Percentiles rank a stretch among this genome's conserved stretches.
Conservation (phyloP, 2,113 vertebrate species). For the Marcusenius ussheri region DNA sequence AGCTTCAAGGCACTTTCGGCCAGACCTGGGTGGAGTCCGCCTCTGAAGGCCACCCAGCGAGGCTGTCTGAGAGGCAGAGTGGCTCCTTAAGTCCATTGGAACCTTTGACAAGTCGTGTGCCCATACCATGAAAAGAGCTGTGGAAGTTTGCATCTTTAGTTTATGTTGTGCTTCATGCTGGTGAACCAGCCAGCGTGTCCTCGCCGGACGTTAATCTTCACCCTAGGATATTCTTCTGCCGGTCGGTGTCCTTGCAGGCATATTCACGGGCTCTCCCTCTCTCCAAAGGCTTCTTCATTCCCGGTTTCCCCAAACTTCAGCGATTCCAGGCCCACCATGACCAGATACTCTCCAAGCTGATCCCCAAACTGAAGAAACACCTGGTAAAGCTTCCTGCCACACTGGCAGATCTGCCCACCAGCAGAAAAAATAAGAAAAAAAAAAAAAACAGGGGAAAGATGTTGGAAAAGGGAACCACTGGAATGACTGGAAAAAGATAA, state of each 20-base stretch:
- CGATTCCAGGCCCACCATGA: constrained; percentile 85
- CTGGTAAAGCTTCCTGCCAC: constrained; percentile 54
- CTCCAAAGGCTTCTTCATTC: constrained; percentile 73
- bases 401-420: neutral
- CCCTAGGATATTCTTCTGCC: neutral
- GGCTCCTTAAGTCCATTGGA: neutral
- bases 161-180: neutral
- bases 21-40: neutral
- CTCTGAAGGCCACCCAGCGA: neutral
- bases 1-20: neutral
- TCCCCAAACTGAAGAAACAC: constrained; percentile 84
- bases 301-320: constrained; percentile 83
- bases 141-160: neutral
- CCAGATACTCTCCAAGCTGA: constrained; percentile 76
- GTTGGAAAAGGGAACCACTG: neutral
- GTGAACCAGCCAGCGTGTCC: neutral
- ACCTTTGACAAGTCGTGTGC: neutral
- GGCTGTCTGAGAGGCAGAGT: neutral
- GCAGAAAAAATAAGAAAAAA: neutral
- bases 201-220: neutral
- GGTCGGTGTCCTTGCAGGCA: neutral
- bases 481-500: neutral
- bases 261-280: neutral
- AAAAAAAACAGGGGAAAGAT: neutral
- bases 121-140: too few species aligned